Conservation (phyloP, 2,797 vertebrate species). For the Phylloscopus collybita region DNA sequence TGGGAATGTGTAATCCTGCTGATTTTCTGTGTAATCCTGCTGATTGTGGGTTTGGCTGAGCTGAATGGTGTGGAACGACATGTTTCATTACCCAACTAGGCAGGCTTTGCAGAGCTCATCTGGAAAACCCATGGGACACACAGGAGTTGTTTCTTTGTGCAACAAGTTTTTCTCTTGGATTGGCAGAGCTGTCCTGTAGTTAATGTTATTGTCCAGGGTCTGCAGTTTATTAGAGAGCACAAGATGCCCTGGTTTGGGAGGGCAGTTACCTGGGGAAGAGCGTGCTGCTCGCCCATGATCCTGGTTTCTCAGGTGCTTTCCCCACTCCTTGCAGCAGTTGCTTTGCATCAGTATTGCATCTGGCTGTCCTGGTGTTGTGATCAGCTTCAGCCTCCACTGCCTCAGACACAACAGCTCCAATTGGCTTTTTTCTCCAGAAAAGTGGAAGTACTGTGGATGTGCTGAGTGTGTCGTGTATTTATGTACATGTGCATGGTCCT, state of each 20-base stretch:
- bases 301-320: background rate
- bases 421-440: background rate
- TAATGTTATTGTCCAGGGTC: background rate
- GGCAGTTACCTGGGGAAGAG: background rate
- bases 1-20: background rate
- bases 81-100: rapidly evolving
- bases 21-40: background rate
- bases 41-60: background rate
- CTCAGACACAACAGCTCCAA: rapidly evolving
- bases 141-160: rapidly evolving
- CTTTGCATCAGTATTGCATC: background rate
- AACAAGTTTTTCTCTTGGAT: background rate
- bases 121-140: rapidly evolving
- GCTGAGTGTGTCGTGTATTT: rapidly evolving
- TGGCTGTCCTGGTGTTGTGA: background rate
- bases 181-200: background rate
- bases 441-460: background rate
- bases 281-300: rapidly evolving
- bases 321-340: background rate
- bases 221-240: background rate
- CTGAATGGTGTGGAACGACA: background rate
- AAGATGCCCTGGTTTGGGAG: background rate
- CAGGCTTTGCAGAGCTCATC: background rate
- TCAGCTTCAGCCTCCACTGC: background rate
- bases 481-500: rapidly evolving